Base-by-base conservation (phyloP, 1,140 invertebrate species). In the Adoxophyes honmai region DNA sequence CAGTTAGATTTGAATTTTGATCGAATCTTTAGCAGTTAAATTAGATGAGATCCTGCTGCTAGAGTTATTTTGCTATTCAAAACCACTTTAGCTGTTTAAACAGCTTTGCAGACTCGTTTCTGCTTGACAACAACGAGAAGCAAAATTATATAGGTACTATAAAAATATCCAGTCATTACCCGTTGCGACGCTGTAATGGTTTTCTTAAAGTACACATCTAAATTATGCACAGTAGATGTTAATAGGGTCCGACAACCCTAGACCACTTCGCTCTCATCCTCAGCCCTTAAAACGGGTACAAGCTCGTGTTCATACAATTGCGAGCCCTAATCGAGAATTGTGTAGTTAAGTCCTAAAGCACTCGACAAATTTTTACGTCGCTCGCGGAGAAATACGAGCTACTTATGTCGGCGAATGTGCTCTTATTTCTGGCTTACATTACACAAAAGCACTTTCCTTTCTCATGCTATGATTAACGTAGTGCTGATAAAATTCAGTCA, bases 171-270 rank as follows among this genome's bases (percentile, higher is more conserved):
- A n/a, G n/a, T n/a, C n/a, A n/a, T n/a, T n/a, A n/a, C n/a, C n/a
- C n/a, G n/a, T n/a, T n/a, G n/a, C n/a, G n/a, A n/a, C n/a, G n/a
- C n/a, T n/a, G n/a, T n/a, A n/a, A n/a, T n/a, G n/a, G n/a, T n/a
- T n/a, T n/a, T n/a, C n/a, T n/a, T n/a, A n/a, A n/a, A n/a, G n/a
- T n/a, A n/a, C n/a, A n/a, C n/a, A n/a, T n/a, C n/a, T n/a, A n/a
- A n/a, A n/a, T n/a, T n/a, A n/a, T n/a, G n/a, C n/a, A n/a, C n/a
- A n/a, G 16, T 16, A 33, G 28, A 35, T 52, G 11, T 8, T 34
- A 52, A 52, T 52, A 52, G 33, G 51, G 34, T 35, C 34, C 51
- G 34, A 14, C 16, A 52, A 34, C 51, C 21, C 21, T 28, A 48
- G 42, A 28, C 16, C 42, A 48, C 18, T 21, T 11, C 21, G 21